Conservation (phyloP, 2,888 invertebrate species). For the Dicycla oo region DNA sequence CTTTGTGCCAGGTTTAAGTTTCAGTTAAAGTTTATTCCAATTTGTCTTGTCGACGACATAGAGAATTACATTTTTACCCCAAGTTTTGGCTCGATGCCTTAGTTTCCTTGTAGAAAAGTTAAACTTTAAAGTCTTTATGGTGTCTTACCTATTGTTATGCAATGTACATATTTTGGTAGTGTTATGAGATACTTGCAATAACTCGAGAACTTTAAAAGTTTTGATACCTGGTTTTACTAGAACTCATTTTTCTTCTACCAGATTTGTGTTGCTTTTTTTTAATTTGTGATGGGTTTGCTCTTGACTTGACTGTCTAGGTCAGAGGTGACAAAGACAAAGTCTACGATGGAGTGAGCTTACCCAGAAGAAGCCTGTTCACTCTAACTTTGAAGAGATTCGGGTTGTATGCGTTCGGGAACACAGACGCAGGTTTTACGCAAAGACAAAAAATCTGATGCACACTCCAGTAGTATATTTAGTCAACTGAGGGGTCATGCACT, state of each 20-base stretch:
- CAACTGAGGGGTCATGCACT: neutral
- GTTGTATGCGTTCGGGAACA: no score
- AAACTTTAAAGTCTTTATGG: constrained; percentile 47
- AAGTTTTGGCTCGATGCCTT: constrained; percentile 48
- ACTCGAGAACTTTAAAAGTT: neutral
- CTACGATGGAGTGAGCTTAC: no score
- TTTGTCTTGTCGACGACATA: constrained; percentile 37
- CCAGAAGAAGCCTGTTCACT: no score
- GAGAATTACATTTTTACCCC: constrained; percentile 14
- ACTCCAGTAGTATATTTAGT: neutral
- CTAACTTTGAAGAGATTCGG: no score
- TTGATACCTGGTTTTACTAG: no score
- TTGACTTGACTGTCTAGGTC: no score
- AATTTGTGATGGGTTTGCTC: no score
- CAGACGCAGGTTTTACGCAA: no score
- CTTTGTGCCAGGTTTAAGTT: constrained; percentile 50
- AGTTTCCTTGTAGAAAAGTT: constrained; percentile 24
- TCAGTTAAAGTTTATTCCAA: constrained; percentile 31
- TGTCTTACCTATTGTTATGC: neutral
- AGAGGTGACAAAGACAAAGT: no score
- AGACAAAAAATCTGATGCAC: neutral
- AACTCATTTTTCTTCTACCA: neutral
- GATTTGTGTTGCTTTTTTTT: no score
- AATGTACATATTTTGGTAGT: constrained; percentile 11
- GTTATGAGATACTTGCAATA: neutral